Evolutionary conservation across 2,888 invertebrate genomes (phyloP).

Genomic region (Pterobdella sp.): DNA sequence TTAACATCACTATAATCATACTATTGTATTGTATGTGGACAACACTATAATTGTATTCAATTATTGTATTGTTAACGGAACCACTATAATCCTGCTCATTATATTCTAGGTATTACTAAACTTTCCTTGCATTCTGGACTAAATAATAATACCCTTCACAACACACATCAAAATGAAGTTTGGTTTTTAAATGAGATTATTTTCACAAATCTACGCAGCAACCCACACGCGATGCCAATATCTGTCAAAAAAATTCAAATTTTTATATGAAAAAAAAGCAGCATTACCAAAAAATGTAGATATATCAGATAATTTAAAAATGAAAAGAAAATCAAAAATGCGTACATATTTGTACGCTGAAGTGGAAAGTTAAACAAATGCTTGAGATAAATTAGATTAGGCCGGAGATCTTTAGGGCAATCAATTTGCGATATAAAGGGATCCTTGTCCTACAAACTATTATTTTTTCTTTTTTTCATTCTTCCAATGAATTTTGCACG

Average conservation of each 20-base stretch:
- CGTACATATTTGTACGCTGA: background rate
- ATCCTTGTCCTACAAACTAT: background rate
- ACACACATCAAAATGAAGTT: no score
- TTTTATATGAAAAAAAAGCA: background rate
- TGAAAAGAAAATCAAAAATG: background rate
- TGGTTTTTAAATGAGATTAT: no score
- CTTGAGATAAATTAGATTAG: slow-evolving; percentile 3
- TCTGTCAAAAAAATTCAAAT: background rate
- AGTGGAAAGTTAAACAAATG: slow-evolving; percentile 5
- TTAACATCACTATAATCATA: no score
- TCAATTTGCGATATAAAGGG: slow-evolving; percentile 6
- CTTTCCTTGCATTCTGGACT: no score
- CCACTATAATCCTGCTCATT: no score
- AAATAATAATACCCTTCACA: no score
- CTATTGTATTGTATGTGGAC: no score
- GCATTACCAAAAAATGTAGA: background rate
- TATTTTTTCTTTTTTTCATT: background rate
- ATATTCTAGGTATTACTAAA: no score
- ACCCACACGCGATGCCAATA: background rate
- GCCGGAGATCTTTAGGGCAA: slow-evolving; percentile 12
- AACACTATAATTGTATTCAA: no score
- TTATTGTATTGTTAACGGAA: no score
- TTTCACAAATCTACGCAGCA: no score
- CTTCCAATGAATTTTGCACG: no score
- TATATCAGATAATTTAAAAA: background rate